Conservation (phyloP, 2,113 vertebrate genomes). For the Odocoileus virginianus region DNA sequence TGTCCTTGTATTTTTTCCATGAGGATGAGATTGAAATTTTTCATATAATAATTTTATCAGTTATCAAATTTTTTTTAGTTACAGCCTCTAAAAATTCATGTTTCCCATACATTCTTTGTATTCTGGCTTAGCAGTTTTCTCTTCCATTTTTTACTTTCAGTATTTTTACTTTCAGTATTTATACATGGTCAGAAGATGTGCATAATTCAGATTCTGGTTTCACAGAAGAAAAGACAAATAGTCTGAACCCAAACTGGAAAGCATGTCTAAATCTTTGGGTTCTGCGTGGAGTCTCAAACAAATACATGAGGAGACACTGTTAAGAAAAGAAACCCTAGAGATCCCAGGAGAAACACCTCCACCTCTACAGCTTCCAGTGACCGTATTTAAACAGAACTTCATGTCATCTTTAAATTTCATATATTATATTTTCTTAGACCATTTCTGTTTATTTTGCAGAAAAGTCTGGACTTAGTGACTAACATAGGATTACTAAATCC, state of each 20-base stretch:
- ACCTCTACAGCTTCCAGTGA: background rate
- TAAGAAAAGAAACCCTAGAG: background rate
- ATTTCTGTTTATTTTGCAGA: background rate
- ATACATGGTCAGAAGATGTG: background rate
- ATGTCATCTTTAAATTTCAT: background rate
- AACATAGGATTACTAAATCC: background rate
- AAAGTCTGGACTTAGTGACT: background rate
- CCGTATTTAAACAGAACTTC: background rate
- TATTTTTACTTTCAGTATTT: constrained; percentile 46
- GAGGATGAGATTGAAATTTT: constrained; percentile 27
- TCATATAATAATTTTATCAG: constrained; percentile 19
- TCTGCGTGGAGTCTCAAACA: background rate
- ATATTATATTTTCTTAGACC: background rate
- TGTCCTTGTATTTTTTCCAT: background rate
- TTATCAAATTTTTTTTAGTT: constrained; percentile 33
- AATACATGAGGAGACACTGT: background rate
- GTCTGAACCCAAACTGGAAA: background rate
- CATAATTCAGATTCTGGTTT: constrained; percentile 23
- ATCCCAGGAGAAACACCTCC: background rate
- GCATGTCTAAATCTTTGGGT: constrained; percentile 18
- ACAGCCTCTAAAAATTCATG: background rate
- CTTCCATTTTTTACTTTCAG: constrained; percentile 32
- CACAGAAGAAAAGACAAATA: constrained; percentile 8
- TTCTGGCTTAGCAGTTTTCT: constrained; percentile 45
- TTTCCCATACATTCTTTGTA: background rate